Conservation (phyloP, 2,888 invertebrate species). For the Tineola bisselliella region DNA sequence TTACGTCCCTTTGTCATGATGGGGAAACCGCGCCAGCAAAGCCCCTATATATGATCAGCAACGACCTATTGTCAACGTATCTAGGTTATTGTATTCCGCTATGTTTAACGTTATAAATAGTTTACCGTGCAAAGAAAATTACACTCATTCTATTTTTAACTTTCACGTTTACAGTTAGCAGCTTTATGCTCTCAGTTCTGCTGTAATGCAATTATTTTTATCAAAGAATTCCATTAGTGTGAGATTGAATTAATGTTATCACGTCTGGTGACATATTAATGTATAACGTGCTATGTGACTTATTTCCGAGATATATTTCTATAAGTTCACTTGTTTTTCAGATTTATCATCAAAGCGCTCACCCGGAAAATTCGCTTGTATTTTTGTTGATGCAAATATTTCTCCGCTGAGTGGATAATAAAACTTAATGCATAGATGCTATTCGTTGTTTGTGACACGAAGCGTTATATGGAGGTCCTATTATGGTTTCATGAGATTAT, state of each 20-base stretch:
- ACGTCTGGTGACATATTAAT: background rate
- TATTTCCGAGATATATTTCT: background rate
- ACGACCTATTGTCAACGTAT: slow-evolving; percentile 1
- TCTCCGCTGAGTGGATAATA: background rate
- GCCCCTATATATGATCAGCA: background rate
- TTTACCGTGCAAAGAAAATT: background rate
- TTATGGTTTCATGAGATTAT: background rate
- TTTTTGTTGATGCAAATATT: background rate
- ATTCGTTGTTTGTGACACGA: background rate
- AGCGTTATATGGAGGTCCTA: background rate
- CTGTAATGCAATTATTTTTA: slow-evolving; percentile 2
- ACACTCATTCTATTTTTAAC: background rate
- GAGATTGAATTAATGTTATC: background rate
- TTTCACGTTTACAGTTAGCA: background rate
- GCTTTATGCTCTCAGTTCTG: background rate
- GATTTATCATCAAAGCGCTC: background rate
- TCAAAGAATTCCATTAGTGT: slow-evolving; percentile 1
- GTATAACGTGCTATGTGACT: background rate
- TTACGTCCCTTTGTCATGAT: slow-evolving; percentile 24
- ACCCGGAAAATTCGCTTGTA: background rate
- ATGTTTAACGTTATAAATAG: background rate
- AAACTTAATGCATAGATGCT: background rate
- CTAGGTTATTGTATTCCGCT: background rate
- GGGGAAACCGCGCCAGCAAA: background rate
- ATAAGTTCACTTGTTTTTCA: background rate